Base-by-base conservation (phyloP, 2,113 vertebrate species). In the Microcebus tavaratra region DNA sequence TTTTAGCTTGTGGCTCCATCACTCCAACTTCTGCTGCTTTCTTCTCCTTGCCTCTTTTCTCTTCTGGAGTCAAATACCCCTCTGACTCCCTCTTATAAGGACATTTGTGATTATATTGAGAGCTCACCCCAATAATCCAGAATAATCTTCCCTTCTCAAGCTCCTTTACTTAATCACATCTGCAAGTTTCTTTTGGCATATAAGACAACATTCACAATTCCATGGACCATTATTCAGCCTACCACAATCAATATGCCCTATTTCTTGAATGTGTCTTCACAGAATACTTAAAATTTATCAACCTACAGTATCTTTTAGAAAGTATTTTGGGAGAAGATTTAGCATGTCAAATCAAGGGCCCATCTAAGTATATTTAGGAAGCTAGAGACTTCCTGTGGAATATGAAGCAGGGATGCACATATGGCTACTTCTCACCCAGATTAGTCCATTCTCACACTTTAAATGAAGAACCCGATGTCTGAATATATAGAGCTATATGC, bases 401-500 rank as follows among this genome's bases (percentile, higher is more conserved):
- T 9, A 73, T 0, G 3, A 89, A 96, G 10, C 63, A 36, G 13
- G 31, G n/a, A 67, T 55, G 29, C 45, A 72, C 84, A 95, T 73
- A 93, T 68, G 68, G 81, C 36, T 68, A 88, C 72, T 93, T 89
- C 55, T 20, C 13, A 73, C 45, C 31, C 48, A 94, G 39, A 63
- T 88, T 34, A 81, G 81, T 92, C 61, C 53, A 81, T 96, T 94
- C 67, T 96, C 72, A 90, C 72, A 90, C n/a, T 94, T 91, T 20
- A 91, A 82, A 72, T n/a, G 65, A 72, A 68, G 21, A 78, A 65
- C 86, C 17, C 72, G 39, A 76, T 67, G 21, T 92, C 65, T 93
- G 82, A 79, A 96, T 90, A 85, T 94, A 76, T 29, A 90, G 34
- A 72, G 5, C 25, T 81, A 31, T 75, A 90, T 63, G 17, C 12